These are phyloP conservation scores for Pseudoips prasinana DNA, from an alignment of 2,888 invertebrate genomes.

Conservation along the genomic window DNA sequence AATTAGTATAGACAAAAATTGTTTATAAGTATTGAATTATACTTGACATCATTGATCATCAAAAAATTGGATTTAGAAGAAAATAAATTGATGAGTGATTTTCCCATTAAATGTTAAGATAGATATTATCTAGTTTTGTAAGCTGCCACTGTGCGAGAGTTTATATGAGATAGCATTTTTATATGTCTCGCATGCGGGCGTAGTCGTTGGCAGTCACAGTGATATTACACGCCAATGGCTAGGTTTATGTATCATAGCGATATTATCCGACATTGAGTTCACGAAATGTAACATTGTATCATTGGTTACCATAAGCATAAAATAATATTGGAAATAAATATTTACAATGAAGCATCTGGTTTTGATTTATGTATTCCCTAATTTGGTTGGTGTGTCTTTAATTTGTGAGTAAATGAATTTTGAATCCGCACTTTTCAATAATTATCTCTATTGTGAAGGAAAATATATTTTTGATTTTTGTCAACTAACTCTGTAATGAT, in stretches of 20 bases:
- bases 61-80: constrained; percentile 31
- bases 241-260: constrained; percentile 50
- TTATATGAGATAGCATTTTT: constrained; percentile 39
- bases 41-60: constrained; percentile 41
- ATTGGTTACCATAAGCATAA: constrained; percentile 80
- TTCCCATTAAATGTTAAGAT: constrained; percentile 37
- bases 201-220: constrained; percentile 60
- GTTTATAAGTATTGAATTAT: constrained; percentile 41
- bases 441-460: too few species aligned
- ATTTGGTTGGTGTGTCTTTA: background rate
- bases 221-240: constrained; percentile 72
- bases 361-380: constrained; percentile 37
- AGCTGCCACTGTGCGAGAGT: constrained; percentile 62
- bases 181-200: constrained; percentile 52
- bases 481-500: too few species aligned
- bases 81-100: constrained; percentile 37
- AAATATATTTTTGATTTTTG: too few species aligned
- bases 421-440: too few species aligned
- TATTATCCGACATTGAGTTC: constrained; percentile 58
- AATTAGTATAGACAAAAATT: constrained; percentile 47
- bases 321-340: constrained; percentile 81
- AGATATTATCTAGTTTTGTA: constrained; percentile 65
- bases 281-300: constrained; percentile 68
- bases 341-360: constrained; percentile 68
- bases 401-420: too few species aligned